Evolutionary conservation across 2,113 vertebrate genomes (phyloP).

Genomic region (Alosa alosa): DNA sequence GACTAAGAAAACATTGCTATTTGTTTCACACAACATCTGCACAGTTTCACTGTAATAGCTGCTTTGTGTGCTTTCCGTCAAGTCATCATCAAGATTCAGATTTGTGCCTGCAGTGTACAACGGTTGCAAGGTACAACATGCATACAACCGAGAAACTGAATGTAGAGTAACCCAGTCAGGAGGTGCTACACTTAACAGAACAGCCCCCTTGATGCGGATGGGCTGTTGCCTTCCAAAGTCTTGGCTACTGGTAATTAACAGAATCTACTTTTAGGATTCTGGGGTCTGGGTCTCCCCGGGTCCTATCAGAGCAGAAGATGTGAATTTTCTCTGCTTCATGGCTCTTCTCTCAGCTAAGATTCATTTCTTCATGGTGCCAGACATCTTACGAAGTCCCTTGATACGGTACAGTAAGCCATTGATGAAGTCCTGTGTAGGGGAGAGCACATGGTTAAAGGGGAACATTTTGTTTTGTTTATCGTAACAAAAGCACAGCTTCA

Average conservation of each 20-base stretch:
- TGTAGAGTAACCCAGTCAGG: background rate
- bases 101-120: background rate
- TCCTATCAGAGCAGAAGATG: background rate
- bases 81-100: background rate
- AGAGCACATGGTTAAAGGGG: background rate
- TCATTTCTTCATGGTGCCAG: background rate
- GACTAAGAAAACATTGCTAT: background rate
- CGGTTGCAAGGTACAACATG: background rate
- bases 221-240: background rate
- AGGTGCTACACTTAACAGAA: background rate
- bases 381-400: slow-evolving; percentile 7
- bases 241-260: background rate
- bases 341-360: background rate
- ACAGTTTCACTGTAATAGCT: background rate
- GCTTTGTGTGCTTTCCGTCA: background rate
- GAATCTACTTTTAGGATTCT: background rate
- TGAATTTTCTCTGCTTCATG: background rate
- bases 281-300: background rate
- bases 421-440: background rate
- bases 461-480: background rate
- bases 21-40: background rate
- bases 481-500: background rate
- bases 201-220: background rate
- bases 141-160: background rate
- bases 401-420: slow-evolving; percentile 8